Percentiles rank a stretch among this genome's conserved stretches.
These are phyloP conservation scores for Lycodopsis pacificus DNA, from an alignment of 2,797 vertebrate species.

Conservation along the genomic window DNA sequence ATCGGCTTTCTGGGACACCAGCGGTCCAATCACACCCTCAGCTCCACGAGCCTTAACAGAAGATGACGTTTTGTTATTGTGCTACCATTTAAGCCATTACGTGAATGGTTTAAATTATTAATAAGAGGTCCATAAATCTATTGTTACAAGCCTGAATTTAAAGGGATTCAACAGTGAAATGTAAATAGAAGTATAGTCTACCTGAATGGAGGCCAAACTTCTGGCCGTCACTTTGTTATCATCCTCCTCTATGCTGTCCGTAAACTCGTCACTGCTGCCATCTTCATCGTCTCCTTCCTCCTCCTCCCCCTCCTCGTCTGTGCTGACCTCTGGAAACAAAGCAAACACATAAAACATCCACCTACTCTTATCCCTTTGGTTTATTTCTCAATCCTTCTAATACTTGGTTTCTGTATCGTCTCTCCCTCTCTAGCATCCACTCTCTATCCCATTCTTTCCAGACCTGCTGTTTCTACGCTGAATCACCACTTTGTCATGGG, in stretches of 20 bases:
- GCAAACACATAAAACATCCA: constrained; percentile 45
- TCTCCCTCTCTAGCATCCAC: constrained; percentile 8
- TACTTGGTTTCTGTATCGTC: not conserved
- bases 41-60: constrained; percentile 39
- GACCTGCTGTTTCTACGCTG: constrained; percentile 40
- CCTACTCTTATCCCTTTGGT: constrained; percentile 6
- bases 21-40: constrained; percentile 27
- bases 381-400: not conserved
- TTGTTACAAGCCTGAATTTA: not conserved
- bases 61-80: not conserved
- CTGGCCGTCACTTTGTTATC: constrained; percentile 73
- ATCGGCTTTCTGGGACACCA: constrained; percentile 56
- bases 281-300: constrained; percentile 77
- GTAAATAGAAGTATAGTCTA: constrained; percentile 35
- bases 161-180: not conserved
- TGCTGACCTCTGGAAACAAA: constrained; percentile 82
- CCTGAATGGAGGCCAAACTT: constrained; percentile 71
- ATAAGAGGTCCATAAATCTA: not conserved
- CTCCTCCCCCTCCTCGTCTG: constrained; percentile 82
- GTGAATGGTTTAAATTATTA: not conserved
- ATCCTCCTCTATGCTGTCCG: constrained; percentile 88
- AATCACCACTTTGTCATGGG: constrained; percentile 67
- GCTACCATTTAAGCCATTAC: not conserved
- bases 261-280: constrained; percentile 85
- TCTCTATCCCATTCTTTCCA: constrained; percentile 39